Conservation (phyloP, 2,113 vertebrate genomes). For the Labeo catla region DNA sequence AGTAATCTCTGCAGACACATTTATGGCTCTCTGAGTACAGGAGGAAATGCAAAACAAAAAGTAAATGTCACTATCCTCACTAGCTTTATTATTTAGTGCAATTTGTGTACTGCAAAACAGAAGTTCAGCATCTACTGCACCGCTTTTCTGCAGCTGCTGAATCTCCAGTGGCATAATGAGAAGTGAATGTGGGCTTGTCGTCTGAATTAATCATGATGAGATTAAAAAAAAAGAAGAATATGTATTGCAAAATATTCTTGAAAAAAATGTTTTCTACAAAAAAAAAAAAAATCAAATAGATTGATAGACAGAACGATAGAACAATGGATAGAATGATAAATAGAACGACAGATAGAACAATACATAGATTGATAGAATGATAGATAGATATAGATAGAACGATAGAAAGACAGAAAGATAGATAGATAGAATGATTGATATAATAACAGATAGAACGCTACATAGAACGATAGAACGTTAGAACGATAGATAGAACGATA, state of each 20-base stretch:
- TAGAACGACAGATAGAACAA: neutral
- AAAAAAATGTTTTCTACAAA: neutral
- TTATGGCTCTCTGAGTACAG: neutral
- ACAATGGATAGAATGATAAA: neutral
- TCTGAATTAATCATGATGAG: neutral
- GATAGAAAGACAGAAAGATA: neutral
- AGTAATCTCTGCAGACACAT: constrained; percentile 11
- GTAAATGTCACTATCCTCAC: neutral
- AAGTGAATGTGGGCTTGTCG: neutral
- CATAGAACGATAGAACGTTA: no score
- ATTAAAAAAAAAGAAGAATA: neutral
- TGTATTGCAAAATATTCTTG: neutral
- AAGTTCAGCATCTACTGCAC: neutral
- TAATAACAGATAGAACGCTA: neutral
- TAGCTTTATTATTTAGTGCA: neutral
- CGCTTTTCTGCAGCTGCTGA: neutral
- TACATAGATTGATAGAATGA: neutral
- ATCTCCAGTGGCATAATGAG: neutral
- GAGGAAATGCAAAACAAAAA: neutral
- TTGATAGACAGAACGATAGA: neutral
- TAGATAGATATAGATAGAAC: neutral
- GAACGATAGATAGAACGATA: neutral
- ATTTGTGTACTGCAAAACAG: neutral
- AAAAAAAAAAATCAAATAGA: neutral
- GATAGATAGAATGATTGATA: neutral